These are phyloP conservation scores for Etheostoma perlongum DNA, from an alignment of 2,797 vertebrate genomes.

Conservation along the genomic window DNA sequence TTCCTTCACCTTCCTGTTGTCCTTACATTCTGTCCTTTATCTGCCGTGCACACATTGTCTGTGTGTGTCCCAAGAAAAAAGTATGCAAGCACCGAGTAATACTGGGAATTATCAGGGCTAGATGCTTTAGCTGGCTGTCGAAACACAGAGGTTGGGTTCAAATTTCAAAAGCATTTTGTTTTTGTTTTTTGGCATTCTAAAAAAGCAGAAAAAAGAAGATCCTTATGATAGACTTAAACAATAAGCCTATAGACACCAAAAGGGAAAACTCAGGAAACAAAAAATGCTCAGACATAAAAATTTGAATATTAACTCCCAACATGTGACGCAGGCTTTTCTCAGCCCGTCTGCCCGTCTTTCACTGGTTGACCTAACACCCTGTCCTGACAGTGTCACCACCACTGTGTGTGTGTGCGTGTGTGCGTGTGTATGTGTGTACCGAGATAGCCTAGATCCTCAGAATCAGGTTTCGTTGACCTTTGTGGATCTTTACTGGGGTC, in stretches of 20 bases:
- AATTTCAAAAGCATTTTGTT: background rate
- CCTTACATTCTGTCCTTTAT: background rate
- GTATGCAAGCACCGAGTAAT: background rate
- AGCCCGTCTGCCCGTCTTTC: conserved; percentile 28
- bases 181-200: background rate
- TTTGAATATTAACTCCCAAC: background rate
- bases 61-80: background rate
- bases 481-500: conserved; percentile 67
- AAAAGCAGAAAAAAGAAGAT: background rate
- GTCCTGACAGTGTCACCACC: conserved; percentile 45
- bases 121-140: background rate
- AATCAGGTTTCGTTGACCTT: conserved; percentile 69
- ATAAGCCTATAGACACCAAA: background rate
- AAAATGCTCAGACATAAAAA: background rate
- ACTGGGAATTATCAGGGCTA: background rate
- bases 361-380: conserved; percentile 42
- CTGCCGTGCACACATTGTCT: background rate
- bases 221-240: background rate
- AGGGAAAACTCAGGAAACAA: background rate
- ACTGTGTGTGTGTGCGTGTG: conserved; percentile 21
- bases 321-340: conserved; percentile 18
- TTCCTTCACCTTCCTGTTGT: background rate
- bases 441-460: conserved; percentile 51
- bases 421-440: conserved; percentile 36
- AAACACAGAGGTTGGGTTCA: background rate